Base-by-base conservation (phyloP, 2,888 invertebrate species). In the Cheilosia soror region DNA sequence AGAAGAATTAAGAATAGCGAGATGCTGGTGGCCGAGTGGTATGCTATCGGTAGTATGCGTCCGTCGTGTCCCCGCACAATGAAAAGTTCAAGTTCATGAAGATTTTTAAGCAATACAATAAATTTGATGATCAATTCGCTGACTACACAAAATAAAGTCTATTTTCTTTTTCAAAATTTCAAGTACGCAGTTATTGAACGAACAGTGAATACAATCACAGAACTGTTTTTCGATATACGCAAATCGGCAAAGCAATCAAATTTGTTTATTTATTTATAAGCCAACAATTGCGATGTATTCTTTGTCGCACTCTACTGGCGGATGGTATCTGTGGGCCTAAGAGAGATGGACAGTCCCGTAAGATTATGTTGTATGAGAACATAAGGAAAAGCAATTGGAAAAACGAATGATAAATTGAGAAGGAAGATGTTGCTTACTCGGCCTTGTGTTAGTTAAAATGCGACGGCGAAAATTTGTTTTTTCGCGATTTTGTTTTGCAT, bases 241-340 rank as follows among this genome's bases (percentile, higher is more conserved):
- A 29, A 40, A 53, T 62, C 53, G 6, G 11, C 5, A n/a, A 42
- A 42, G 15, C 29, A 29, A 75, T 51, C 29, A 11, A 51, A 49
- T 75, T 76, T 76, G 76, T 78, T 78, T 78, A 71, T 69, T 78
- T 78, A 69, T 69, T 78, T 78, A 63, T 69, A 27, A 72, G 33
- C 1, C 2, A 27, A 11, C 42, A 53, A 40, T 13, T 63, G 27
- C 58, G 58, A 29, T 65, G 37, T 40, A 42, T 37, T 2, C 42
- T 29, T 49, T 58, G 29, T 71, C 71, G 9, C 49, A 25, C 58
- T 33, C 49, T 65, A 11, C 11, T 37, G 2, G 20, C 13, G 11
- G 3, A 37, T 13, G 44, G 9, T 25, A 15, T 42, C 27, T 2
- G 0, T 1, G 13, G 20, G 37, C 2, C 9, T 25, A 15, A 40